Conservation (phyloP, 1,140 invertebrate genomes). For the Trialeurodes vaporariorum region DNA sequence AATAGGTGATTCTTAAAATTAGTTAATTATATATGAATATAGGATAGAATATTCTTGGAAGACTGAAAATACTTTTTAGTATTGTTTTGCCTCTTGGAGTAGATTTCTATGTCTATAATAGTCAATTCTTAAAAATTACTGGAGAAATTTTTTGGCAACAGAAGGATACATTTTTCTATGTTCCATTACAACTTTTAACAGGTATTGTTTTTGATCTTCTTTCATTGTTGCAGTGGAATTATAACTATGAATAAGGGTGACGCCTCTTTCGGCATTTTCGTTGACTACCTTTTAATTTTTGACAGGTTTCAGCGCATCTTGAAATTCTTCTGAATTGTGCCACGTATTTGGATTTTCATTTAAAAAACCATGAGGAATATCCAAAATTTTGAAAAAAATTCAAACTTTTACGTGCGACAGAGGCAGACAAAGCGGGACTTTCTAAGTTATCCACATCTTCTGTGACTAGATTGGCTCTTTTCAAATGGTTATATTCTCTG, state of each 20-base stretch:
- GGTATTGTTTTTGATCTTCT: constrained; percentile 23
- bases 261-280: constrained; percentile 23
- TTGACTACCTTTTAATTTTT: constrained; percentile 23
- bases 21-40: no score
- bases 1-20: no score
- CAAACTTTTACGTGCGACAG: background rate
- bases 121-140: no score
- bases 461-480: background rate
- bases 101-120: no score
- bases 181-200: constrained; percentile 21
- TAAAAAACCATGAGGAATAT: constrained; percentile 2
- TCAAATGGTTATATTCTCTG: background rate
- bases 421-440: background rate
- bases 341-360: background rate
- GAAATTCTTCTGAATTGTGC: background rate
- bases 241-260: constrained; percentile 21
- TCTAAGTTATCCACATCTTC: background rate
- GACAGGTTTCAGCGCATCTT: constrained; percentile 19
- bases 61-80: no score
- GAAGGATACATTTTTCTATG: constrained; percentile 14
- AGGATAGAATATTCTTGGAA: no score
- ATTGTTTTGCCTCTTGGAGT: no score
- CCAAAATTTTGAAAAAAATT: background rate
- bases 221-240: constrained; percentile 18
- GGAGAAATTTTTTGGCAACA: background rate